Conservation (phyloP, 2,888 invertebrate species). For the Uloborus plumipes region DNA sequence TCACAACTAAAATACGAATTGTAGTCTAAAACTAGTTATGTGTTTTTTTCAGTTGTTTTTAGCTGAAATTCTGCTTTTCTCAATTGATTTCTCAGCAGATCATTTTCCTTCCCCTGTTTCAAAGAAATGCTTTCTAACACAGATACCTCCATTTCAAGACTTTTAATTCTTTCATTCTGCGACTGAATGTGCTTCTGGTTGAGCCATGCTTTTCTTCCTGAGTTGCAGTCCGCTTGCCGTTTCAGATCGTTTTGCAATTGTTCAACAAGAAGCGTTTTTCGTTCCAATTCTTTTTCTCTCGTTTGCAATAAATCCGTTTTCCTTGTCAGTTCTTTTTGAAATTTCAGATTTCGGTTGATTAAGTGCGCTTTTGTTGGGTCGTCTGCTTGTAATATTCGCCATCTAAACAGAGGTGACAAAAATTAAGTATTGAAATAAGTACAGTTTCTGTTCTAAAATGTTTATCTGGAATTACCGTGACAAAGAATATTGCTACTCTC, state of each 20-base stretch:
- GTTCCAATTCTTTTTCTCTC: background rate
- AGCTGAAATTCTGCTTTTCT: too few species aligned
- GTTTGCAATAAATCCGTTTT: background rate
- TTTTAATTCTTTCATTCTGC: background rate
- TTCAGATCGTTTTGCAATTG: background rate
- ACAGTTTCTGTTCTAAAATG: background rate
- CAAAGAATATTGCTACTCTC: too few species aligned
- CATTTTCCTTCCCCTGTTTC: background rate
- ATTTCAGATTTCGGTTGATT: slow-evolving; percentile 1
- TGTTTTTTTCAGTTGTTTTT: too few species aligned
- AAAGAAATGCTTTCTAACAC: background rate
- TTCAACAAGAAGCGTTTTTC: background rate
- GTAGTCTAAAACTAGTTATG: too few species aligned
- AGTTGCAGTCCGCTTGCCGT: background rate
- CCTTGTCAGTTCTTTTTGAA: background rate
- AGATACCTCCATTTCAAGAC: background rate
- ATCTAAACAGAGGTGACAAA: background rate
- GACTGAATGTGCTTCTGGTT: background rate
- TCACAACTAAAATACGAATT: too few species aligned
- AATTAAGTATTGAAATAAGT: background rate
- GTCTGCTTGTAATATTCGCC: slow-evolving; percentile 13
- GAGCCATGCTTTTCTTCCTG: background rate
- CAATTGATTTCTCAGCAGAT: background rate
- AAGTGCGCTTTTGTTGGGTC: slow-evolving; percentile 10
- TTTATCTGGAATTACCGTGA: too few species aligned